Conservation (phyloP, 2,797 vertebrate genomes). For the Cyprinella venusta region DNA sequence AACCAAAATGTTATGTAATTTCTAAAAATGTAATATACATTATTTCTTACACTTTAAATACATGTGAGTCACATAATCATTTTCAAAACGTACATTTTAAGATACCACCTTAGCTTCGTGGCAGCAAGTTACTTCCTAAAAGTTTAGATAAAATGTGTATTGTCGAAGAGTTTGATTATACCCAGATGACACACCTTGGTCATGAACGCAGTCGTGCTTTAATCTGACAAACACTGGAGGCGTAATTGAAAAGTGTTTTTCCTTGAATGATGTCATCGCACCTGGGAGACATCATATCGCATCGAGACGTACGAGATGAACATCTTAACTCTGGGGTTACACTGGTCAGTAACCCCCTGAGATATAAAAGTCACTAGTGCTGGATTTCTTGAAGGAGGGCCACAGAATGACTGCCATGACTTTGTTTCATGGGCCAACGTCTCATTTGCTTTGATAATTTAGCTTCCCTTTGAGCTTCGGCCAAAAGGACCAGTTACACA, state of each 20-base stretch:
- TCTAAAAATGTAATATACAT: background rate
- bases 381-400: conserved; percentile 63
- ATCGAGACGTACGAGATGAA: conserved; percentile 44
- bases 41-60: background rate
- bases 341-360: conserved; percentile 34
- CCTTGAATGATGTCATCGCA: conserved; percentile 17
- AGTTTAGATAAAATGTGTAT: background rate
- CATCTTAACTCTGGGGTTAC: conserved; percentile 49
- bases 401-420: conserved; percentile 62
- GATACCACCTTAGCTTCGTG: background rate
- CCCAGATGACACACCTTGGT: background rate
- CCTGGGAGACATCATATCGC: background rate
- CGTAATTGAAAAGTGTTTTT: background rate
- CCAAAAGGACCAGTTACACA: conserved; percentile 65
- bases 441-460: conserved; percentile 58
- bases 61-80: background rate
- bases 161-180: background rate
- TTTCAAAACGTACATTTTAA: background rate
- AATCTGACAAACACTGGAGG: background rate
- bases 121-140: background rate
- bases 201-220: background rate
- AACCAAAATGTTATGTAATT: background rate
- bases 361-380: conserved; percentile 64
- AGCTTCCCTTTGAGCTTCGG: conserved; percentile 72
- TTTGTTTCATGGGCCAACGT: conserved; percentile 68